Percentiles rank a stretch among this genome's conserved stretches.
phyloP scores from a whole-genome alignment of 2,888 invertebrate genomes.

The Pandemis corylana region DNA sequence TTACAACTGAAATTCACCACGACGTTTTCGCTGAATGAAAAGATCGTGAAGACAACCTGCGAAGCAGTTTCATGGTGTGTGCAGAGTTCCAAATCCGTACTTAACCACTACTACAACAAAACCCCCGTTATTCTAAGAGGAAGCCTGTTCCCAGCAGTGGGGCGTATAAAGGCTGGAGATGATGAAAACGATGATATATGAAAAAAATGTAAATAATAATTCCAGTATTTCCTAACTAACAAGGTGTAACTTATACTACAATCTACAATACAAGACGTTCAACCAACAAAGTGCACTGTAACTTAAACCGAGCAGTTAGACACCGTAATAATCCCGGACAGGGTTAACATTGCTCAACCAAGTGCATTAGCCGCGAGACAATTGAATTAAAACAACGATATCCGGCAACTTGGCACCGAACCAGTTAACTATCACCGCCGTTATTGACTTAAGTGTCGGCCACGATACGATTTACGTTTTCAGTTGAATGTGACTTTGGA shows the following conservation, averaged over 20 bases:
- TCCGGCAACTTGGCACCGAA: conserved; percentile 72
- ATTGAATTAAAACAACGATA: conserved; percentile 76
- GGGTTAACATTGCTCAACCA: conserved; percentile 59
- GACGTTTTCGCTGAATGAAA: no score
- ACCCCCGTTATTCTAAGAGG: no score
- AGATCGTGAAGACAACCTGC: no score
- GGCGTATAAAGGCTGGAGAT: no score
- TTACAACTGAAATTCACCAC: no score
- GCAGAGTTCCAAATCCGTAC: no score
- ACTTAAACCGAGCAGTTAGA: conserved; percentile 33
- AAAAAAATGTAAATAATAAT: background rate
- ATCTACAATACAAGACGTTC: conserved; percentile 10
- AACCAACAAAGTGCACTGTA: conserved; percentile 30
- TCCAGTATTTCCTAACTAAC: background rate
- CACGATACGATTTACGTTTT: conserved; percentile 69
- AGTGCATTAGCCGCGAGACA: conserved; percentile 69
- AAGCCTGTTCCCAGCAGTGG: no score
- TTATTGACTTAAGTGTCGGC: conserved; percentile 62
- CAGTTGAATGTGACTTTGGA: conserved; percentile 73
- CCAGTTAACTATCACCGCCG: conserved; percentile 71
- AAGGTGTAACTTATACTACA: conserved; percentile 16
- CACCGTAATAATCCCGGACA: conserved; percentile 57
- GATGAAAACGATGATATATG: no score
- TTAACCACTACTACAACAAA: no score
- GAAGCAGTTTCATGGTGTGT: no score